Base-by-base conservation (phyloP, 2,888 invertebrate species). In the Pachydiplax longipennis region DNA sequence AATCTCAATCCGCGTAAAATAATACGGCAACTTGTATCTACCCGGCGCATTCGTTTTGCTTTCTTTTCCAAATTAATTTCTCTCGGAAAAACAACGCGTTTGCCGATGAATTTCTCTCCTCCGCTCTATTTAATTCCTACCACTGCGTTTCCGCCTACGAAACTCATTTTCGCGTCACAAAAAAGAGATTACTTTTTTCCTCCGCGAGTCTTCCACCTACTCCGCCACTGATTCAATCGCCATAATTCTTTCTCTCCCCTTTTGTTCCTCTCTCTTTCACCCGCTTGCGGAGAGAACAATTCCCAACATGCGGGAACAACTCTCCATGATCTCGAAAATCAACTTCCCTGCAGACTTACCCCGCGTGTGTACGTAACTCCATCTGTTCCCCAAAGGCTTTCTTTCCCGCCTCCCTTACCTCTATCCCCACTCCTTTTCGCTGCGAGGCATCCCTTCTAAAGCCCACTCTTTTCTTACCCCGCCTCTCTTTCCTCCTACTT, bases 301-400 rank as follows among this genome's bases (percentile, higher is more conserved):
- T 31, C 83, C 22, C 18, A 81, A 83, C 87, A 37, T 37, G 87
- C 35, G 87, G 87, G n/a, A n/a, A 48, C 61, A 37, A 65, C 87
- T 40, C 87, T 61, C 37, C 61, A 37, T 61, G 87, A 22, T 37
- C 37, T 61, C 61, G 87, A 87, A 35, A 87, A 87, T 87, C 87
- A 87, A 87, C 87, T 87, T 87, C n/a, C 73, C 73, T 73, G 18
- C 58, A 13, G 15, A 15, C 37, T 31, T 61, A 25, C 83, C 35
- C 61, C 87, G 65, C 37, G 58, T 61, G 31, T 22, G 37, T 48
- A 61, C 87, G 37, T 40, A 87, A 87, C 87, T 87, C 87, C 87
- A 87, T 87, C 87, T n/a, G 87, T 40, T 87, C 87, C 87, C 87
- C 87, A 65, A 87, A 87, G 87, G 87, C 61, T n/a, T 87, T 87